These are phyloP conservation scores for Semaprochilodus insignis DNA, from an alignment of 2,797 vertebrate genomes.

Conservation along the genomic window DNA sequence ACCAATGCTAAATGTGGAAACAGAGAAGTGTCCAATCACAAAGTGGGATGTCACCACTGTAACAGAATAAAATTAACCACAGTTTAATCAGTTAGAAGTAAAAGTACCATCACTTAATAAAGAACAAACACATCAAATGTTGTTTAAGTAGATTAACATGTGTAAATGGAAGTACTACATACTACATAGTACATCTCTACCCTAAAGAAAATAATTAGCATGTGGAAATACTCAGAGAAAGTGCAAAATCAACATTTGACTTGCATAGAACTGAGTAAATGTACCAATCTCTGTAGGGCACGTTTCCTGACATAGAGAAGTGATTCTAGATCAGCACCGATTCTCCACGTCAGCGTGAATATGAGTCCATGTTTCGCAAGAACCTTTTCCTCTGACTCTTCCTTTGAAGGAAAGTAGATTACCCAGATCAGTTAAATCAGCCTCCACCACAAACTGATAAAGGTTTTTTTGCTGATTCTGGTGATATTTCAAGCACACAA, in stretches of 20 bases:
- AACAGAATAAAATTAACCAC: too few species aligned
- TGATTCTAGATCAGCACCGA: neutral
- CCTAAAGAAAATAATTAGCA: too few species aligned
- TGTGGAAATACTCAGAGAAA: neutral
- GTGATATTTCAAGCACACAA: neutral
- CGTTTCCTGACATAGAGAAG: neutral
- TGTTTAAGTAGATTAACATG: too few species aligned
- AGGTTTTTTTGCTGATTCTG: neutral
- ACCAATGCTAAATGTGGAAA: too few species aligned
- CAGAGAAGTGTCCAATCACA: too few species aligned
- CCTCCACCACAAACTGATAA: neutral
- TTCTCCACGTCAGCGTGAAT: neutral
- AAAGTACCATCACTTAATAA: too few species aligned
- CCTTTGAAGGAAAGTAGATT: neutral
- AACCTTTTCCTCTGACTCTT: neutral
- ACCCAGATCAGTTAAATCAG: neutral
- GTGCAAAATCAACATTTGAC: neutral
- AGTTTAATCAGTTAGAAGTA: too few species aligned
- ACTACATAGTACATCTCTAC: too few species aligned
- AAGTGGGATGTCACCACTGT: too few species aligned
- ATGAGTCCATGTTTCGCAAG: neutral
- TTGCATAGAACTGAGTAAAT: neutral
- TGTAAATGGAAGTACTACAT: too few species aligned
- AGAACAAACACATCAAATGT: too few species aligned
- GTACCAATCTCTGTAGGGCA: neutral